A percentile compares a stretch with the other conserved stretches of the same genome.
Evolutionary conservation across 2,888 invertebrate genomes (phyloP).

Genomic region (Pachycephus smyrnensis): DNA sequence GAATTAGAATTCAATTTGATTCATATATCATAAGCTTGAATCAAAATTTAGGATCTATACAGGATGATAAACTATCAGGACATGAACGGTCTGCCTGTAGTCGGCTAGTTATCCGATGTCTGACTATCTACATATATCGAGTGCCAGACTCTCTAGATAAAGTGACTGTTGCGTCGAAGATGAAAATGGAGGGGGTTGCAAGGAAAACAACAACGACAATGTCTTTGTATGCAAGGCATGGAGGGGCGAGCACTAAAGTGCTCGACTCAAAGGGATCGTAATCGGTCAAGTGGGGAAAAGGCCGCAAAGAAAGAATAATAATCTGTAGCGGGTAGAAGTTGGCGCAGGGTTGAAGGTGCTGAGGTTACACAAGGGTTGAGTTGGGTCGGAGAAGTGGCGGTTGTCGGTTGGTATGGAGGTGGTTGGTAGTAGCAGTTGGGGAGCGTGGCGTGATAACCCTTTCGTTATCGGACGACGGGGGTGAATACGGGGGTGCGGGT

Average conservation of each 20-base stretch:
- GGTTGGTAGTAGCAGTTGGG: constrained; percentile 19
- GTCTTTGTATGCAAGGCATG: constrained; percentile 35
- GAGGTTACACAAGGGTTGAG: constrained; percentile 19
- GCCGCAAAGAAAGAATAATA: constrained; percentile 34
- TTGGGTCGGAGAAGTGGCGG: constrained; percentile 17
- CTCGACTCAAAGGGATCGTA: constrained; percentile 58
- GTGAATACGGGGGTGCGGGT: constrained; percentile 24
- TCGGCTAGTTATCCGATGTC: no score
- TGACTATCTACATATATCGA: no score
- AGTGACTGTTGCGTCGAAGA: no score
- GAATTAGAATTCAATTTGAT: no score
- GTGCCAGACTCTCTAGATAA: no score
- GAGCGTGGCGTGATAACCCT: constrained; percentile 65
- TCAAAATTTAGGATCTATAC: no score
- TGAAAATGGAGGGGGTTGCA: no score
- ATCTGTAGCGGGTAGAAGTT: constrained; percentile 44
- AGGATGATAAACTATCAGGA: no score
- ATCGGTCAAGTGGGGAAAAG: constrained; percentile 42
- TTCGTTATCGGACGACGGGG: constrained; percentile 58
- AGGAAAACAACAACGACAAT: constrained; percentile 20
- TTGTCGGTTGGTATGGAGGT: constrained; percentile 40
- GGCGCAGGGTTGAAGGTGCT: constrained; percentile 20
- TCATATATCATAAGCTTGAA: no score
- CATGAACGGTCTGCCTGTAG: no score
- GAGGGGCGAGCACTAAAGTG: constrained; percentile 53